Evolutionary conservation across 2,797 vertebrate genomes (phyloP).

Genomic region (Acestrorhynchus altus): DNA sequence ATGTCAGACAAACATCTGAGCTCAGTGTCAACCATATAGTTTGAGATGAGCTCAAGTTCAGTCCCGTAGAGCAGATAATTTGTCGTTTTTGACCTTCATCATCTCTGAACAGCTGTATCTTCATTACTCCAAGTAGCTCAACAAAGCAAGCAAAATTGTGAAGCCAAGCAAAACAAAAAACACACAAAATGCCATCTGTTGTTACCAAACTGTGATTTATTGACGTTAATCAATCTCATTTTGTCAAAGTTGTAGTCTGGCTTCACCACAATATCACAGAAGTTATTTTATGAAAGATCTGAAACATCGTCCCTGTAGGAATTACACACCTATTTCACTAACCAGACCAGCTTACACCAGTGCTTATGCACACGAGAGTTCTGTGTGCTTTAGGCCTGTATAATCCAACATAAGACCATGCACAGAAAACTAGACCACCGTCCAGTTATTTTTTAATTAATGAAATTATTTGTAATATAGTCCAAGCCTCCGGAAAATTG

Average conservation of each 20-base stretch:
- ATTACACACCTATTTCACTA: no score
- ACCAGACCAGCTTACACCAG: no score
- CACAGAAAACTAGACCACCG: no score
- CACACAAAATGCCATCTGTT: neutral
- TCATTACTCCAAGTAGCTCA: no score
- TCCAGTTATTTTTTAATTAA: no score
- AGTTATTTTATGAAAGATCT: neutral
- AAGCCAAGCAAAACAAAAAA: neutral
- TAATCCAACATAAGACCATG: no score
- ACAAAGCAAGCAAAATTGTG: no score
- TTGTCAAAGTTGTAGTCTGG: neutral
- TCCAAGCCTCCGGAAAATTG: neutral
- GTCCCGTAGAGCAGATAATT: neutral
- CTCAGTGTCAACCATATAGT: neutral
- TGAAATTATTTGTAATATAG: neutral
- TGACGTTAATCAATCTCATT: neutral
- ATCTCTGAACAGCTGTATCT: neutral
- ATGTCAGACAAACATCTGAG: no score
- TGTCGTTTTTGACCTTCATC: neutral
- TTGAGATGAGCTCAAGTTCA: neutral
- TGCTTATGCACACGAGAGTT: no score
- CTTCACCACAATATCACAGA: neutral
- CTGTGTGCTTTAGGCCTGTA: no score
- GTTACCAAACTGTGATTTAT: neutral
- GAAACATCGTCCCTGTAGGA: no score